Base-by-base conservation (phyloP, 2,888 invertebrate species). In the Anorthoa munda region DNA sequence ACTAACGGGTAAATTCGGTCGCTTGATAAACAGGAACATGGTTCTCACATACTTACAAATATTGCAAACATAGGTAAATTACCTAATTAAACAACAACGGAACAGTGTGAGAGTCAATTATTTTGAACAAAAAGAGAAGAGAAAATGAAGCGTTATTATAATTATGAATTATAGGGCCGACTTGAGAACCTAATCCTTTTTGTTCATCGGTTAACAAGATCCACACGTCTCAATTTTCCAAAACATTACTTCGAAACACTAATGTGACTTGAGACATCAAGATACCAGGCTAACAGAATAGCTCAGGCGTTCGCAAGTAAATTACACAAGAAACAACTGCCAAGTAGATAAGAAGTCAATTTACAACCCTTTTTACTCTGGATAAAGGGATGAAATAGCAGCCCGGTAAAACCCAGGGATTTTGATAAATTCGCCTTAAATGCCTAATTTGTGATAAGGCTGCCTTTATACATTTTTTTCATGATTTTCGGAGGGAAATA, bases 381-480 rank as follows among this genome's bases (percentile, higher is more conserved):
- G 53, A 72, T 69, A 83, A 76, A 66, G 17, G 61, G 72, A 72
- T 65, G 53, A 66, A 85, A 75, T 31, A 60, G 18, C 56, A 39
- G 1, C 46, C 53, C 66, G 15, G 72, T 59, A 46, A 53, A 81
- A 67, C 58, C 68, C 70, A 53, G 56, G 70, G 71, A 72, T 72
- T 73, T 73, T 74, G 68, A 74, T 71, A 72, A 72, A 74, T 84
- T 68, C 12, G 26, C 18, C 15, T 67, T 65, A 66, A 76, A 75
- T 50, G 72, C 66, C 69, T 75, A 80, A 83, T 83, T 81, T 83
- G 71, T 77, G 82, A 78, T 69, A 74, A 64, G 17, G 61, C n/a
- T 21, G 26, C 50, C 61, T 61, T 71, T n/a, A 56, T 53, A 53
- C 0, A 58, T 65, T 66, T 53, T 51, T 68, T 59, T 59, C 31